These are phyloP conservation scores for Plagodis pulveraria DNA, from an alignment of 2,888 invertebrate species.

Conservation along the genomic window DNA sequence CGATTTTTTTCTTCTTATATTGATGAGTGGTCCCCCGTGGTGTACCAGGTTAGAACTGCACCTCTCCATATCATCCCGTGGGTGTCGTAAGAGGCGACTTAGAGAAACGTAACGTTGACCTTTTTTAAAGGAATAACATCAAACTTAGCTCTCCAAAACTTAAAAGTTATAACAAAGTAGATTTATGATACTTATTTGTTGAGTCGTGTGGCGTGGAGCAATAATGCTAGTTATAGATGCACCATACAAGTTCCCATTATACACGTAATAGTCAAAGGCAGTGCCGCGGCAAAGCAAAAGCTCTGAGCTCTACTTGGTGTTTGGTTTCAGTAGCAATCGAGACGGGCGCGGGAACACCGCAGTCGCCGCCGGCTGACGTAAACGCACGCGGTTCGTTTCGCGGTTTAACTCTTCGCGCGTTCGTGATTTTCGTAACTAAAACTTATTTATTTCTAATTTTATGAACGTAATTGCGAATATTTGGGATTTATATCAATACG, in stretches of 20 bases:
- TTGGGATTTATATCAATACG: slow-evolving; percentile 2
- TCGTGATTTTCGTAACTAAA: slow-evolving; percentile 13
- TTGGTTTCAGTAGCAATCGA: slow-evolving; percentile 47
- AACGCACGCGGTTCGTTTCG: slow-evolving; percentile 42
- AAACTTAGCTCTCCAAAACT: too few species aligned
- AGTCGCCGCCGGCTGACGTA: slow-evolving; percentile 20
- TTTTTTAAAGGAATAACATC: too few species aligned
- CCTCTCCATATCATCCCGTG: too few species aligned
- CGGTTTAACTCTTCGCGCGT: slow-evolving; percentile 15
- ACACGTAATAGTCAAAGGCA: slow-evolving; percentile 41
- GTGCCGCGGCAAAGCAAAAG: slow-evolving; percentile 27
- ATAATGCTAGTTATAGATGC: not conserved
- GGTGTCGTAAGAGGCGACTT: too few species aligned
- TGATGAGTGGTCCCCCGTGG: too few species aligned
- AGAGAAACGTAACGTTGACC: too few species aligned
- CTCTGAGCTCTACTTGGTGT: slow-evolving; percentile 37
- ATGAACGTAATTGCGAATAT: not conserved
- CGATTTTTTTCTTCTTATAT: too few species aligned
- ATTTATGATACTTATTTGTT: not conserved
- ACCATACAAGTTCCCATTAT: slow-evolving; percentile 2
- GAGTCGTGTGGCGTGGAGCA: not conserved
- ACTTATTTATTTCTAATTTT: slow-evolving; percentile 3
- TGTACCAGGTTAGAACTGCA: too few species aligned
- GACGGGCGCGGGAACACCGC: slow-evolving; percentile 41
- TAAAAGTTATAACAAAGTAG: too few species aligned